A percentile compares a stretch with the other conserved stretches of the same genome.
Conservation (phyloP, 2,113 vertebrate genomes). For the Rhagologus leucostigma region DNA sequence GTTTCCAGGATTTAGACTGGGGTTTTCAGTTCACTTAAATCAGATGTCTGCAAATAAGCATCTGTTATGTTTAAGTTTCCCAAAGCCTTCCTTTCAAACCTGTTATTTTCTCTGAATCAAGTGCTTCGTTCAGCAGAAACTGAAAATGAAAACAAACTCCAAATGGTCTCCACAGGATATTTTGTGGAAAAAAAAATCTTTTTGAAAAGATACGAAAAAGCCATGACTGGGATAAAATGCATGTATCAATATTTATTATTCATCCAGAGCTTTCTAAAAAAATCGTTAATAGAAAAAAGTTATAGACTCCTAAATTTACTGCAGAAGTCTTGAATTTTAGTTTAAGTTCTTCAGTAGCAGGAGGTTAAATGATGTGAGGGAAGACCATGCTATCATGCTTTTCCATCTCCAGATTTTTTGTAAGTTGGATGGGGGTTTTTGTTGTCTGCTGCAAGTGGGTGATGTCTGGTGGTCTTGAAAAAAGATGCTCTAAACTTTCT, state of each 20-base stretch:
- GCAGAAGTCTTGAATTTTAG: not conserved
- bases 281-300: not conserved
- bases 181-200: not conserved
- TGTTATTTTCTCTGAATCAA: constrained; percentile 66
- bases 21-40: constrained; percentile 53
- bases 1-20: constrained; percentile 26
- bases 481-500: not conserved
- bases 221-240: not conserved
- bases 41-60: constrained; percentile 54
- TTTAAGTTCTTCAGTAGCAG: not conserved
- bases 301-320: not conserved
- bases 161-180: constrained; percentile 40
- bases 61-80: constrained; percentile 61
- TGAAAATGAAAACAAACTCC: constrained; percentile 53
- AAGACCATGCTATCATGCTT: not conserved
- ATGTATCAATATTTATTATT: not conserved
- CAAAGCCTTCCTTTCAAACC: constrained; percentile 53
- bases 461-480: not conserved
- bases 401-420: not conserved
- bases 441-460: not conserved
- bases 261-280: not conserved
- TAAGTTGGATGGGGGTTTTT: not conserved
- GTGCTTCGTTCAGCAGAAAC: constrained; percentile 59
- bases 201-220: not conserved
- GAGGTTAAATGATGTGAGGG: not conserved